Percentiles rank a stretch among this genome's conserved stretches.
phyloP scores from a whole-genome alignment of 2,888 invertebrate species.

The Melieria crassipennis region DNA sequence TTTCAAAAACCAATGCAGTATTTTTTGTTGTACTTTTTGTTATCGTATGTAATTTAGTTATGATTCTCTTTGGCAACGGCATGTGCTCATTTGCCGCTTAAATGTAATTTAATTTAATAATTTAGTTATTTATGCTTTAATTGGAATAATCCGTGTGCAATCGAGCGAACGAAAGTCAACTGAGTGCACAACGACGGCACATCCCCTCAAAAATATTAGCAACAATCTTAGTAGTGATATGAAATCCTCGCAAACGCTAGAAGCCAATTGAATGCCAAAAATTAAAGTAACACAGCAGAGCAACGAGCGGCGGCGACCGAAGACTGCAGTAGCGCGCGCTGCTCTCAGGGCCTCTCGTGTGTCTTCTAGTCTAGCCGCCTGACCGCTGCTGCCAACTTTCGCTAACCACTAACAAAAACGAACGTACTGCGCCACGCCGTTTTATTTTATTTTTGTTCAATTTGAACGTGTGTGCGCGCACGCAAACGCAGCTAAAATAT shows the following conservation, averaged over 20 bases:
- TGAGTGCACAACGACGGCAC: neutral
- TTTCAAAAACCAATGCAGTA: conserved; percentile 41
- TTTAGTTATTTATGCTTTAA: neutral
- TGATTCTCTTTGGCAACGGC: conserved; percentile 17
- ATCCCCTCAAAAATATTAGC: neutral
- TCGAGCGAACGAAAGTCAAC: neutral
- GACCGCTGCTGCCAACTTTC: no score
- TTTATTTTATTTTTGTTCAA: no score
- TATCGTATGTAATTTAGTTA: conserved; percentile 13
- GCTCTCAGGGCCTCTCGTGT: no score
- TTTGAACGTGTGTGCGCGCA: no score
- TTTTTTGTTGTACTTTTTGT: conserved; percentile 39
- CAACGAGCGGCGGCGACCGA: no score
- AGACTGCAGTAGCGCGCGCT: no score
- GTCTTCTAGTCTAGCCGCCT: no score
- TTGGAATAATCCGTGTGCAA: neutral
- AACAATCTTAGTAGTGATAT: conserved; percentile 27
- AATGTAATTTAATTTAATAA: neutral
- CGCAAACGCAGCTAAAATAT: no score
- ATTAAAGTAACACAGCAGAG: neutral
- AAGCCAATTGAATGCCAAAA: conserved; percentile 41
- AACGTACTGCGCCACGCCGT: no score
- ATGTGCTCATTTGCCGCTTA: conserved; percentile 5
- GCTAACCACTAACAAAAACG: no score
- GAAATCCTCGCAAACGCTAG: conserved; percentile 36